Evolutionary conservation across 2,888 invertebrate genomes (phyloP).

Genomic region (Nemapogon koenigi): DNA sequence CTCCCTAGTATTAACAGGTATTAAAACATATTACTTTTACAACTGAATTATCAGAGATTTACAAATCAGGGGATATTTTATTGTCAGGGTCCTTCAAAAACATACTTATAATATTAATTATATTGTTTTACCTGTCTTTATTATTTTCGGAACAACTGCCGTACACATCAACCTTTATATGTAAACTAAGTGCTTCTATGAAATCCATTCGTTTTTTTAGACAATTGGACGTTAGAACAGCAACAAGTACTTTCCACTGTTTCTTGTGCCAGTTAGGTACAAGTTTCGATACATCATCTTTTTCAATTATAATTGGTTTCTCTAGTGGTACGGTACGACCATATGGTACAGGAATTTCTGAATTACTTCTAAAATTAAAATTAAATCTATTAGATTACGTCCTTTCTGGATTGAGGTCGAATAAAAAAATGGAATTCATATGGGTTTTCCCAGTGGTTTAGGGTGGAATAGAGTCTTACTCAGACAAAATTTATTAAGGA

Average conservation of each 20-base stretch:
- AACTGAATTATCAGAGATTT: conserved; percentile 21
- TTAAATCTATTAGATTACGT: too few relatives aligned
- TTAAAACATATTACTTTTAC: conserved; percentile 4
- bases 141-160: conserved; percentile 54
- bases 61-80: too few relatives aligned
- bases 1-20: too few relatives aligned
- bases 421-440: too few relatives aligned
- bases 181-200: conserved; percentile 57
- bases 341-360: conserved; percentile 72
- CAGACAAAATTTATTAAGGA: too few relatives aligned
- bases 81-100: too few relatives aligned
- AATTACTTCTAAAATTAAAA: conserved; percentile 65
- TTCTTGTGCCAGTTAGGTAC: conserved; percentile 49
- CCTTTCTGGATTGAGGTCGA: too few relatives aligned
- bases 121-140: too few relatives aligned
- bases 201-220: conserved; percentile 56
- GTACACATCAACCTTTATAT: conserved; percentile 65
- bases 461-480: too few relatives aligned
- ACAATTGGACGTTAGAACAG: conserved; percentile 69
- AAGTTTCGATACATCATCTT: conserved; percentile 20
- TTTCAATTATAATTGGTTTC: conserved; percentile 15
- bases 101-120: too few relatives aligned
- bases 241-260: conserved; percentile 43
- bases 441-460: too few relatives aligned
- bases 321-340: conserved; percentile 63